Conservation (phyloP, 2,888 invertebrate genomes). For the Eucera pruinosa region DNA sequence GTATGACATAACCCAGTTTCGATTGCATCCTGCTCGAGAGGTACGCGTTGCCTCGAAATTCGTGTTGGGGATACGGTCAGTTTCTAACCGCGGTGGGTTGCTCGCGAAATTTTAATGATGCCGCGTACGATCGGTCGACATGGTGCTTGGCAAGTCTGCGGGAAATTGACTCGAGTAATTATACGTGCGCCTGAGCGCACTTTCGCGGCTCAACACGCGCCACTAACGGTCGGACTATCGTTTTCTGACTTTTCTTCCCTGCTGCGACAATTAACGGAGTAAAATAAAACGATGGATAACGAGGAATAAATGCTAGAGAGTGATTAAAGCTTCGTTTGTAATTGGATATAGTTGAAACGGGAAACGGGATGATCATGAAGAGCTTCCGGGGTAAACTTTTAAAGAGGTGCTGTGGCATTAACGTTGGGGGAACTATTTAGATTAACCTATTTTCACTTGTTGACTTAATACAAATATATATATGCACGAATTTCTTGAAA, state of each 20-base stretch:
- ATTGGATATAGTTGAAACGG: neutral
- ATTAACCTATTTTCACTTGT: too few species aligned
- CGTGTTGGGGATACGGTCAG: constrained; percentile 31
- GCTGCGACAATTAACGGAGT: neutral
- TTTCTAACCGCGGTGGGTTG: constrained; percentile 24
- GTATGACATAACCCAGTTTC: constrained; percentile 62
- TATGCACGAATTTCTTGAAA: too few species aligned
- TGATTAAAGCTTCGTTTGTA: constrained; percentile 4
- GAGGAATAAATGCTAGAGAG: neutral
- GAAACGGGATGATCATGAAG: neutral
- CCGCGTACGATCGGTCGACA: constrained; percentile 15
- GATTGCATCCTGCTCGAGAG: constrained; percentile 36
- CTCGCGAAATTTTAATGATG: constrained; percentile 47
- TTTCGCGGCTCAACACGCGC: constrained; percentile 9
- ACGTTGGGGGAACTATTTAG: too few species aligned
- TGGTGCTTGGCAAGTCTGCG: constrained; percentile 3
- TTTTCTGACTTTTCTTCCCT: neutral
- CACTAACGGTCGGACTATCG: constrained; percentile 5
- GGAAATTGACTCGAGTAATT: constrained; percentile 54
- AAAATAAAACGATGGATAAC: neutral
- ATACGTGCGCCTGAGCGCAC: neutral
- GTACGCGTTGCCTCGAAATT: constrained; percentile 32
- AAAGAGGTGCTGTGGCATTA: neutral
- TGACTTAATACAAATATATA: too few species aligned
- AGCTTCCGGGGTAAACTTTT: neutral